Base-by-base conservation (phyloP, 2,113 vertebrate genomes). In the Crotalus helleri region DNA sequence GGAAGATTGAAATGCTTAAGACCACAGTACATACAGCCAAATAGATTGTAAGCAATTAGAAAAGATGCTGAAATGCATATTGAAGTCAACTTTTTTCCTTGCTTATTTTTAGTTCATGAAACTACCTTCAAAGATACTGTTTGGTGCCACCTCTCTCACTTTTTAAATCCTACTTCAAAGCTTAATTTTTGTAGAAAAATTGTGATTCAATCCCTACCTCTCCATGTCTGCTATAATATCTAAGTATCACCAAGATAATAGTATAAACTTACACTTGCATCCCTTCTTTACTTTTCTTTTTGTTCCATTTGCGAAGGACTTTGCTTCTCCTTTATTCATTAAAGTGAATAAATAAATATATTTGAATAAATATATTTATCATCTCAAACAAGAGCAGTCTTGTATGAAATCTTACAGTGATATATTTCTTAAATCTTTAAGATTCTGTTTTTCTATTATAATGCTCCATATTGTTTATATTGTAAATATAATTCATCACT, bases 401-500 rank as follows among this genome's bases (percentile, higher is more conserved):
- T 88, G 21, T 92, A 69, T 54, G 11, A 92, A 54, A 92, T 69
- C 49, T 53, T 54, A 92, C 53, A n/a, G 2, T 23, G 13, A 51
- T 53, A 64, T 15, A 64, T 53, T 11, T 87, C 2, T 87, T 87
- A 51, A 64, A 51, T 69, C 4, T 92, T 89, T 74, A 89, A 74
- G 15, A 13, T 44, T 74, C 57, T 88, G 29, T 74, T 64, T 3
- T 92, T 17, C 7, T 17, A 51, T 6, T 55, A 12, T 88, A 9
- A 6, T 88, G 15, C 44, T 90, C 91, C 17, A 29, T 3, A 4
- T 91, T 95, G 91, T 96, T 24, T 1, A 0, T 24, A 81, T 12
- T 93, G 90, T 89, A 93, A 12, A 9, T 74, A 90, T 51, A 51
- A 86, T 15, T 92, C 0, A 85, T 10, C 46, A 5, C 94, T 91